Percentiles rank a stretch among this genome's conserved stretches.
phyloP scores from a whole-genome alignment of 1,140 invertebrate species.

The Scaptodrosophila lebanonensis region DNA sequence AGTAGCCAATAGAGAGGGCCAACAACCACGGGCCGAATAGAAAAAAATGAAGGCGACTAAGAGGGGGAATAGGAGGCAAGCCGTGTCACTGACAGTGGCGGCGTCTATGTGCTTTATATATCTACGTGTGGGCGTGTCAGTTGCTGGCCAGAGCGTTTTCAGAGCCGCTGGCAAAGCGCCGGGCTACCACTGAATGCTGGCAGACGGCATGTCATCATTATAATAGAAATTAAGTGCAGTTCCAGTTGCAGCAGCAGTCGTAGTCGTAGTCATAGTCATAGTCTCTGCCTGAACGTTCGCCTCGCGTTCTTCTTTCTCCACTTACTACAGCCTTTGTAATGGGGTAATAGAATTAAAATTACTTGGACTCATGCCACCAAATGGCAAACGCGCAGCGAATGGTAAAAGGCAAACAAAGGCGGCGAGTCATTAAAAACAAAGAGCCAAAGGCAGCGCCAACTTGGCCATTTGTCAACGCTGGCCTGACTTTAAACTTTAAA shows the following conservation, averaged over 20 bases:
- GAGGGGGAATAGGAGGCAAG: constrained; percentile 16
- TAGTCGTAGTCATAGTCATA: constrained; percentile 13
- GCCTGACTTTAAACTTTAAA: constrained; percentile 8
- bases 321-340: constrained; percentile 28
- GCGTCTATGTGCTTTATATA: constrained; percentile 4
- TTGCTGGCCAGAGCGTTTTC: constrained; percentile 3
- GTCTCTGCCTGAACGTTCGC: constrained; percentile 2
- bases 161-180: background rate
- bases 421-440: constrained; percentile 47
- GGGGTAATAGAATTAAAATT: constrained; percentile 63
- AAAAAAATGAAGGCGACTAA: constrained; percentile 31
- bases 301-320: constrained; percentile 6
- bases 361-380: constrained; percentile 53
- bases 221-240: constrained; percentile 59
- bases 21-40: background rate
- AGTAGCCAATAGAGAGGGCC: too few species aligned
- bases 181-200: constrained; percentile 21
- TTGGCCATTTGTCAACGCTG: background rate
- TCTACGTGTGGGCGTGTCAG: constrained; percentile 44
- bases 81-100: background rate
- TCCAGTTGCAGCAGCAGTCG: constrained; percentile 13
- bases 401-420: constrained; percentile 44
- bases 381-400: constrained; percentile 12
- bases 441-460: constrained; percentile 33
- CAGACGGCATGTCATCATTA: constrained; percentile 59